These are phyloP conservation scores for Mesorhabditis sp. DNA, from an alignment of 2,888 invertebrate species.

Conservation along the genomic window DNA sequence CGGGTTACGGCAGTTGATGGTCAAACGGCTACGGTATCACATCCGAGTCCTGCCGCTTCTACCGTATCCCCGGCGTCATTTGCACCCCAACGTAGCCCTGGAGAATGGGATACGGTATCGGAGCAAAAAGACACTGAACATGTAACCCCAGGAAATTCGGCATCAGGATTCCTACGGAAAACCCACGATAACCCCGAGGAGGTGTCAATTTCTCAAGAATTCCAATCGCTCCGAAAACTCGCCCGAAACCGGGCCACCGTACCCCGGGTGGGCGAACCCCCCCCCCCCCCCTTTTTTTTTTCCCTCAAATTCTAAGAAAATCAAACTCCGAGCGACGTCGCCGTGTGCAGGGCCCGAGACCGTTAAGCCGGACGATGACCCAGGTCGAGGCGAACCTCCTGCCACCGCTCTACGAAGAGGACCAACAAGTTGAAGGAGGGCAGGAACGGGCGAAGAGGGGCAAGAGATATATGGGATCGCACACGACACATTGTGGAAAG, in stretches of 20 bases:
- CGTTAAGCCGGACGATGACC: slow-evolving; percentile 36
- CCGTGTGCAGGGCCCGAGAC: slow-evolving; percentile 15
- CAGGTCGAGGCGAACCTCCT: slow-evolving; percentile 28
- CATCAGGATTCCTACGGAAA: too few species aligned
- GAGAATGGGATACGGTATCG: neutral
- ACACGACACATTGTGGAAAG: slow-evolving; percentile 17
- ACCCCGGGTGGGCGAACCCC: too few species aligned
- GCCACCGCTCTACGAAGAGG: slow-evolving; percentile 37
- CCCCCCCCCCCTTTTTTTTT: too few species aligned
- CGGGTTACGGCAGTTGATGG: too few species aligned
- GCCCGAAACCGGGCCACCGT: neutral
- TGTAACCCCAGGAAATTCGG: too few species aligned
- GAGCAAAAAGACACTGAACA: neutral
- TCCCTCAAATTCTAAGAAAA: slow-evolving; percentile 1
- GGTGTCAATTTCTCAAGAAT: too few species aligned
- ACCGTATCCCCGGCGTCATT: too few species aligned
- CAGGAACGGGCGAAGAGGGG: neutral
- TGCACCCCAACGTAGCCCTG: too few species aligned
- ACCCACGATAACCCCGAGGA: too few species aligned
- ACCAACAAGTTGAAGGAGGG: slow-evolving; percentile 15
- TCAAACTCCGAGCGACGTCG: neutral
- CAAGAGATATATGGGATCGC: slow-evolving; percentile 7
- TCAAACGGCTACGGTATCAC: too few species aligned
- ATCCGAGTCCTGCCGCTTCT: too few species aligned
- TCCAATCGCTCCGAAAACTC: too few species aligned